Percentiles rank a stretch among this genome's conserved stretches.
These are phyloP conservation scores for Tauraco erythrolophus DNA, from an alignment of 2,113 vertebrate species.

Conservation along the genomic window DNA sequence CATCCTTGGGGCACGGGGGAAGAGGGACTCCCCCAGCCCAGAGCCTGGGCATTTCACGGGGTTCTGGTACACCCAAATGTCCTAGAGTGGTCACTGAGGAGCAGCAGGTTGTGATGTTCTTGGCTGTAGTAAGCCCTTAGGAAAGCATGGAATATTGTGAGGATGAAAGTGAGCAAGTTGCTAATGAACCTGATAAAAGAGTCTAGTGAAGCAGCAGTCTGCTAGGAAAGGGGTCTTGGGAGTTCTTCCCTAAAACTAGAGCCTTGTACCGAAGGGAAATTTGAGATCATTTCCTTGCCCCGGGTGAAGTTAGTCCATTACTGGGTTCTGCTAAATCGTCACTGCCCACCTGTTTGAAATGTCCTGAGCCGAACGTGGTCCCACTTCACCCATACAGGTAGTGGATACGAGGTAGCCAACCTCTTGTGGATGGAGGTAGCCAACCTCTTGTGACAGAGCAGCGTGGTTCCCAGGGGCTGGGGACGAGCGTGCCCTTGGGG, in stretches of 20 bases:
- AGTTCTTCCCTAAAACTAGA: not conserved
- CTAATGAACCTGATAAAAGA: not conserved
- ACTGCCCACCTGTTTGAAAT: not conserved
- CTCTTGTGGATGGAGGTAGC: too few species aligned
- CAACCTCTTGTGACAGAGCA: not conserved
- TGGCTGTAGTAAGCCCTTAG: not conserved
- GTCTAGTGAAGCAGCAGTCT: not conserved
- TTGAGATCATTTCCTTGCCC: not conserved
- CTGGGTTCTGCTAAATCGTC: not conserved
- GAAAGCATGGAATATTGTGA: not conserved
- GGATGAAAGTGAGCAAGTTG: not conserved
- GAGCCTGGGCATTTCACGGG: too few species aligned
- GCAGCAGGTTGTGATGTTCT: not conserved
- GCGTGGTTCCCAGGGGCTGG: not conserved
- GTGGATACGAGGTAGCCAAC: too few species aligned
- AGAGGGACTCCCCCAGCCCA: not conserved
- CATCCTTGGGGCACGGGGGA: not conserved
- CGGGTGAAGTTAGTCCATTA: not conserved
- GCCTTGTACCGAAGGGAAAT: not conserved
- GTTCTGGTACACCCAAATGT: not conserved
- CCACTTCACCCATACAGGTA: accelerated
- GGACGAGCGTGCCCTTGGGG: not conserved
- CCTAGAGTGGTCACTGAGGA: too few species aligned
- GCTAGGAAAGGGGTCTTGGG: not conserved
- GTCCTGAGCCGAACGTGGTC: not conserved